phyloP scores from a whole-genome alignment of 2,113 vertebrate species.

The Grammomys surdaster region DNA sequence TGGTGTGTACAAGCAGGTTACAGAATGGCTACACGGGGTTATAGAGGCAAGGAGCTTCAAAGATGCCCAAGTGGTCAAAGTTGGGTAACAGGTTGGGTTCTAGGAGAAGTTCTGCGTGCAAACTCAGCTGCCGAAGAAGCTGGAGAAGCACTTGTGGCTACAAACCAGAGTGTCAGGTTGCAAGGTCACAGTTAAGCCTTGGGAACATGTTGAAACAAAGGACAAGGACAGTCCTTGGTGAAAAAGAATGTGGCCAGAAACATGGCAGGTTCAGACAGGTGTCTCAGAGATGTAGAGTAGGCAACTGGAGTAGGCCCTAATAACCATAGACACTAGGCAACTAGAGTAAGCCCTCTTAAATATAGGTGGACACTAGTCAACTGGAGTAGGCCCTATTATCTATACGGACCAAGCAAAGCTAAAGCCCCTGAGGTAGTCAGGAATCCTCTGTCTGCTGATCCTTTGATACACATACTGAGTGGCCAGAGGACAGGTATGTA shows the following conservation, averaged over 20 bases:
- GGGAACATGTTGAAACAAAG: not conserved
- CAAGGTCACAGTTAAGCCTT: no score
- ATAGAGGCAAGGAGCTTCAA: not conserved
- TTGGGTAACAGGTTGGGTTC: not conserved
- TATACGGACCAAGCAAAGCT: not conserved
- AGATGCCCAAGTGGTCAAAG: not conserved
- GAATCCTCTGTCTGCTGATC: not conserved
- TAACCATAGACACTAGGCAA: not conserved
- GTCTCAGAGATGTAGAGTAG: not conserved
- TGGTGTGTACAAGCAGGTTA: not conserved
- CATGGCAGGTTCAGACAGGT: not conserved
- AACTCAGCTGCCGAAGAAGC: not conserved
- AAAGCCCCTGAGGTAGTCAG: no score
- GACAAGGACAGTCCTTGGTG: not conserved
- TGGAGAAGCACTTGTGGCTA: not conserved
- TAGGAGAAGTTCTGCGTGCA: not conserved
- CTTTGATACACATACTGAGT: not conserved
- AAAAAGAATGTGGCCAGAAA: not conserved
- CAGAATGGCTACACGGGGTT: not conserved
- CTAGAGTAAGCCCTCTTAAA: not conserved
- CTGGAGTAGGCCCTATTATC: not conserved
- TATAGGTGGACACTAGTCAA: not conserved
- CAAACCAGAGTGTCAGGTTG: not conserved
- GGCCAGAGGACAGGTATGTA: not conserved
- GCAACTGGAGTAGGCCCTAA: not conserved